Evolutionary conservation across 92 coral and sea anemone species (phyloP).

Genomic region (Montipora capitata): DNA sequence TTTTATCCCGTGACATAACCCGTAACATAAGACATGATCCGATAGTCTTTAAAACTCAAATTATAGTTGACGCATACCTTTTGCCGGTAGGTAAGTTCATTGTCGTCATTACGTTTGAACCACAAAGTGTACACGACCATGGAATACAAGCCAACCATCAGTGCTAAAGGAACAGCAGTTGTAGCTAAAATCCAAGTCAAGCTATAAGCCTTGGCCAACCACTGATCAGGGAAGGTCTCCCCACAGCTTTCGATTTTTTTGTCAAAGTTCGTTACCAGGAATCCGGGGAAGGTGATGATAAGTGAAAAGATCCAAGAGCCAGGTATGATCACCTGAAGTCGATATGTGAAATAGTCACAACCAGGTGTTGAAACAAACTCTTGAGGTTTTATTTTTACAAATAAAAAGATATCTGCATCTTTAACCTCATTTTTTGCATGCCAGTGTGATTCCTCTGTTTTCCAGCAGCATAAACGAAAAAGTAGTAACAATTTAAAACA

Average conservation of each 20-base stretch:
- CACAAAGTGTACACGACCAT: conserved; percentile 18
- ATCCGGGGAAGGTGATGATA: conserved; percentile 5
- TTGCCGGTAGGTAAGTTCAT: conserved; percentile 13
- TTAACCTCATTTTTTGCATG: no score
- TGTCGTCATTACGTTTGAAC: conserved; percentile 10
- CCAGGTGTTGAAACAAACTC: not conserved
- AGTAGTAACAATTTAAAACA: not conserved
- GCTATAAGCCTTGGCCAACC: conserved; percentile 28
- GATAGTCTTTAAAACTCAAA: no score
- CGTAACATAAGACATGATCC: not conserved
- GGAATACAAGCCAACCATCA: conserved; percentile 32
- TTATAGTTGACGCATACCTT: conserved; percentile 26
- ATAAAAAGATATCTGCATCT: not conserved
- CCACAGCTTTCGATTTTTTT: not conserved
- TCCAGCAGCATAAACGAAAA: not conserved
- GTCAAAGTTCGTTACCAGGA: conserved; percentile 1
- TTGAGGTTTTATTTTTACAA: not conserved
- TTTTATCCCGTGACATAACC: not conserved
- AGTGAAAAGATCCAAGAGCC: conserved; percentile 7
- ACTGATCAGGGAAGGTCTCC: conserved; percentile 16
- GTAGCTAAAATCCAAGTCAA: conserved; percentile 6
- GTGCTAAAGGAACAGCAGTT: conserved; percentile 5
- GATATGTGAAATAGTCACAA: no score
- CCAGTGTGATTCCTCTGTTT: no score
- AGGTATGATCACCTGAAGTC: conserved; percentile 11